Evolutionary conservation across 1,140 invertebrate species (phyloP).

Genomic region (Phymastichus coffea): DNA sequence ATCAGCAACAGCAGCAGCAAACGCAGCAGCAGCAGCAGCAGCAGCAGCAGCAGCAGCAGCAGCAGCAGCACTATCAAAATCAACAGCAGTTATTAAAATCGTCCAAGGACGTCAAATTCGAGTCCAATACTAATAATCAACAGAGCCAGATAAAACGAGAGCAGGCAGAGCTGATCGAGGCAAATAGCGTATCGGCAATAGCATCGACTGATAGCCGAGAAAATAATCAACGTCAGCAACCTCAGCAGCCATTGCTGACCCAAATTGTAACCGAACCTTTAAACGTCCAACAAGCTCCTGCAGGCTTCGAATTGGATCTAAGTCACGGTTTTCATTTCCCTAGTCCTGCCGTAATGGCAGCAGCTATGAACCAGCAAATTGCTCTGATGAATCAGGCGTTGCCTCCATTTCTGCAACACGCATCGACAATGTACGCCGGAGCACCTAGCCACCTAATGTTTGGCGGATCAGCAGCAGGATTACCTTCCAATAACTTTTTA

Average conservation of each 20-base stretch:
- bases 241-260: constrained; percentile 7
- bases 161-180: constrained; percentile 47
- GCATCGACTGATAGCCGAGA: constrained; percentile 25
- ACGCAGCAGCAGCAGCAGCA: constrained; percentile 53
- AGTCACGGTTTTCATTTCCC: constrained; percentile 53
- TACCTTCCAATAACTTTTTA: constrained; percentile 50
- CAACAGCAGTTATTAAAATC: constrained; percentile 55
- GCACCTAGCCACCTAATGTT: constrained; percentile 54
- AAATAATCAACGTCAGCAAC: constrained; percentile 26
- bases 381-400: constrained; percentile 57
- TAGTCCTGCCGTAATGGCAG: constrained; percentile 52
- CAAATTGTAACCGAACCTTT: too few relatives aligned
- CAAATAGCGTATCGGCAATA: constrained; percentile 4
- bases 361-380: constrained; percentile 56
- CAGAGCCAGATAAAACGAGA: constrained; percentile 48
- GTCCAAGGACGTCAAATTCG: constrained; percentile 46
- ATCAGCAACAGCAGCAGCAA: constrained; percentile 33
- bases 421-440: constrained; percentile 49
- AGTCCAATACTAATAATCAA: constrained; percentile 24
- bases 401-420: constrained; percentile 54
- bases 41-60: constrained; percentile 48
- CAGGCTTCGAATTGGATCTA: constrained; percentile 43
- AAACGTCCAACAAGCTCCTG: too few relatives aligned
- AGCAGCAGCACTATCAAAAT: constrained; percentile 50
- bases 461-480: constrained; percentile 49